phyloP scores from a whole-genome alignment of 2,888 invertebrate species.

The Diarsia mendica region DNA sequence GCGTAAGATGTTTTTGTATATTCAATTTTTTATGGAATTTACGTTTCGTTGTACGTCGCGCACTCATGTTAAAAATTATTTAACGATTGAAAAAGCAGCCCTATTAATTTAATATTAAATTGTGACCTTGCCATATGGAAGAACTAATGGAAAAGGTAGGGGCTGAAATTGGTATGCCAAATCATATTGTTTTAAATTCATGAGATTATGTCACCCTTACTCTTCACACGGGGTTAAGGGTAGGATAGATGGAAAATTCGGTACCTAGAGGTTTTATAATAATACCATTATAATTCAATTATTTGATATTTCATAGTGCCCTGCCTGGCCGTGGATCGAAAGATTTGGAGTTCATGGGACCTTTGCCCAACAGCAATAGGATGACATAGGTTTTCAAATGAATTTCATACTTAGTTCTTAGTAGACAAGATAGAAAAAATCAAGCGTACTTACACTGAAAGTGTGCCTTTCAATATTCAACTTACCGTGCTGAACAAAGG shows the following conservation, averaged over 20 bases:
- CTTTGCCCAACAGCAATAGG: too few species aligned
- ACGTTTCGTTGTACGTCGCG: not conserved
- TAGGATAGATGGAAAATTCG: not conserved
- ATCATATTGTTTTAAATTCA: constrained; percentile 33
- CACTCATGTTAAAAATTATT: not conserved
- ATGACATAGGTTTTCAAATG: too few species aligned
- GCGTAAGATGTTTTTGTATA: not conserved
- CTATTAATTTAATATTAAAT: not conserved
- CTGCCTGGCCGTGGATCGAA: too few species aligned
- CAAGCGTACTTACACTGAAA: not conserved
- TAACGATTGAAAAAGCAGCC: not conserved
- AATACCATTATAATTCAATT: not conserved
- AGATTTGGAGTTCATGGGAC: too few species aligned
- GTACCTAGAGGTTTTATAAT: not conserved
- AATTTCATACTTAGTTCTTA: too few species aligned
- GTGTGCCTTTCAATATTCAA: not conserved
- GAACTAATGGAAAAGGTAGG: not conserved
- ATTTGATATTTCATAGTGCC: not conserved
- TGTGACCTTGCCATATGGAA: not conserved
- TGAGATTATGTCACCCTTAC: constrained; percentile 23
- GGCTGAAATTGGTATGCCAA: constrained; percentile 8
- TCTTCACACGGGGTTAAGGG: not conserved
- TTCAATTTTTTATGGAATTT: not conserved
- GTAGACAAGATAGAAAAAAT: too few species aligned
- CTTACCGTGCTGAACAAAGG: not conserved